A percentile compares a stretch with the other conserved stretches of the same genome.
phyloP scores from a whole-genome alignment of 2,797 vertebrate genomes.

The Spizella passerina region DNA sequence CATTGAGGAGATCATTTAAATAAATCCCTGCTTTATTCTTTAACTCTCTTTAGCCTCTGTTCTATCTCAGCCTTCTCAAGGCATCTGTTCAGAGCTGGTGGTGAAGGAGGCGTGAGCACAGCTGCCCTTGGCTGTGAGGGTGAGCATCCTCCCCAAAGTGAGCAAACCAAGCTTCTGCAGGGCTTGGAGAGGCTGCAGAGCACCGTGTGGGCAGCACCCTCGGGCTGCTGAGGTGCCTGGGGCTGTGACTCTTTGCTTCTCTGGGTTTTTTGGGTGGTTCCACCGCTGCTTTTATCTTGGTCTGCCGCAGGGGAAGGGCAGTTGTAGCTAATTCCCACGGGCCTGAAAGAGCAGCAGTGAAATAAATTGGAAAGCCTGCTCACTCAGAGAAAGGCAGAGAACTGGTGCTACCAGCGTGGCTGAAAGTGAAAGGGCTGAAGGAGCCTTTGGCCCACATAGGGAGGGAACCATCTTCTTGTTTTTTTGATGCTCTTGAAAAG shows the following conservation, averaged over 20 bases:
- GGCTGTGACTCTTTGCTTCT: background rate
- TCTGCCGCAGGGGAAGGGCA: background rate
- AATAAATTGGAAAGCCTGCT: background rate
- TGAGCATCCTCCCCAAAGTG: background rate
- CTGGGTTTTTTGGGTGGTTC: background rate
- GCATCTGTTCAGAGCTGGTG: background rate
- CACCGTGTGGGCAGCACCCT: background rate
- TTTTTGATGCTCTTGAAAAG: slow-evolving; percentile 22
- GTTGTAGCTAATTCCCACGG: background rate
- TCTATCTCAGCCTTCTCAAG: background rate
- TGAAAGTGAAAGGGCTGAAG: slow-evolving; percentile 43
- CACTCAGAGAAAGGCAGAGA: background rate
- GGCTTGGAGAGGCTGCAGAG: background rate
- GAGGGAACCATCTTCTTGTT: background rate
- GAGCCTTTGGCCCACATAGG: background rate
- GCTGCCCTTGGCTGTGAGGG: background rate
- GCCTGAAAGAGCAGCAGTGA: background rate
- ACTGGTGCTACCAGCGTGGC: background rate
- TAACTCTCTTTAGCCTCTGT: background rate
- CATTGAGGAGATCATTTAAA: too few relatives aligned
- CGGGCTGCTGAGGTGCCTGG: background rate
- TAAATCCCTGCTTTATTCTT: background rate
- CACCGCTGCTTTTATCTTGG: background rate
- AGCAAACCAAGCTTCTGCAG: slow-evolving; percentile 4
- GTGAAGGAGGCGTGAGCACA: fast-evolving